These are phyloP conservation scores for Noturus placidus DNA, from an alignment of 2,113 vertebrate species.

Conservation along the genomic window DNA sequence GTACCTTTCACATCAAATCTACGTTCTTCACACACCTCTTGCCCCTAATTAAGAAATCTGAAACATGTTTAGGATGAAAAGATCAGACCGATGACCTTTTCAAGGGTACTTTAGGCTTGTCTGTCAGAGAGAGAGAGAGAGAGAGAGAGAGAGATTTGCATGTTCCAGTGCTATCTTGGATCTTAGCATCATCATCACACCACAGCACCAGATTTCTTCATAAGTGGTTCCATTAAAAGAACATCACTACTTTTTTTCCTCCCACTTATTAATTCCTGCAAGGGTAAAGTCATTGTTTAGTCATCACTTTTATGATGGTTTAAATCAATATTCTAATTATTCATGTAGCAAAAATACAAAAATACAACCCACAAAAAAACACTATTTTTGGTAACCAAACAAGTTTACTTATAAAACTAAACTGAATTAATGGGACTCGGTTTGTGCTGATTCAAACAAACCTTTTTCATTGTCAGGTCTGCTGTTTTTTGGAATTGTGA, in stretches of 20 bases:
- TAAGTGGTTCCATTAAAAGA: slow-evolving; percentile 74
- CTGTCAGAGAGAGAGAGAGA: slow-evolving; percentile 43
- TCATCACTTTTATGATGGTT: background rate
- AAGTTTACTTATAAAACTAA: background rate
- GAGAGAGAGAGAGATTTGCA: slow-evolving; percentile 52
- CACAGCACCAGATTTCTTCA: slow-evolving; percentile 59
- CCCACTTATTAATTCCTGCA: slow-evolving; percentile 21
- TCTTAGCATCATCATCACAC: slow-evolving; percentile 15
- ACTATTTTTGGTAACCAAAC: slow-evolving; percentile 17
- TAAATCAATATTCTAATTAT: slow-evolving; percentile 5
- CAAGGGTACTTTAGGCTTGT: slow-evolving; percentile 52
- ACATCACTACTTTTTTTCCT: slow-evolving; percentile 13
- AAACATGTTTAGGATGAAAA: slow-evolving; percentile 71
- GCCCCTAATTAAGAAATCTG: slow-evolving; percentile 78
- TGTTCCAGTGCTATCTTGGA: background rate
- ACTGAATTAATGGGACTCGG: background rate
- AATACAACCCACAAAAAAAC: background rate
- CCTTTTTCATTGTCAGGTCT: background rate
- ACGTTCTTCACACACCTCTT: slow-evolving; percentile 62
- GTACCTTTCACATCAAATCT: slow-evolving; percentile 50
- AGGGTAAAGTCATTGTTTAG: slow-evolving; percentile 5
- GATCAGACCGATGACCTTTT: slow-evolving; percentile 76
- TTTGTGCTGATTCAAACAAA: background rate
- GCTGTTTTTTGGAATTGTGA: background rate
- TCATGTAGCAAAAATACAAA: background rate